These are phyloP conservation scores for Scomber scombrus DNA, from an alignment of 2,113 vertebrate species.

Conservation along the genomic window DNA sequence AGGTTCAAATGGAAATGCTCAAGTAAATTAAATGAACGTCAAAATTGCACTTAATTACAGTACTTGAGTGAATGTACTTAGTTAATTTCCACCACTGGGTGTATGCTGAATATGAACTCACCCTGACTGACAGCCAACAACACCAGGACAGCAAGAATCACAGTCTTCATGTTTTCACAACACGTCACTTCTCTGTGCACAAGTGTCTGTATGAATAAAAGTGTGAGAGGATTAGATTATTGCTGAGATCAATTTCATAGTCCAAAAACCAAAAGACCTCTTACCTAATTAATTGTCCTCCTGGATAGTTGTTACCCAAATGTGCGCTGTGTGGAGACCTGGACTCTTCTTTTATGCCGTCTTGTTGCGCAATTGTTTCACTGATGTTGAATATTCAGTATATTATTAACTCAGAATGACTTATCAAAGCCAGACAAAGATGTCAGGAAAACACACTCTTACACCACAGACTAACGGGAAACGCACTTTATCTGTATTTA, in stretches of 20 bases:
- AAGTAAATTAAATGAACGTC: too few relatives aligned
- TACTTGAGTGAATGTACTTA: too few relatives aligned
- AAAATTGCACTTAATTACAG: too few relatives aligned
- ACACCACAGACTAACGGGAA: too few relatives aligned
- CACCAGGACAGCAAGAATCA: conserved; percentile 27
- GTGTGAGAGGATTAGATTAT: conserved; percentile 3
- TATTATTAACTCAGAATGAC: conserved; percentile 17
- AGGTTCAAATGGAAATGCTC: too few relatives aligned
- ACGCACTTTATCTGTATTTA: too few relatives aligned
- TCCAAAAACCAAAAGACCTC: not conserved
- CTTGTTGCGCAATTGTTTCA: not conserved
- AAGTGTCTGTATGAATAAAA: not conserved
- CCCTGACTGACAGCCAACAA: conserved; percentile 42
- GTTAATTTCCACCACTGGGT: too few relatives aligned
- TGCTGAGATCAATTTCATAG: not conserved
- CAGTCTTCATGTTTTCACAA: conserved; percentile 48
- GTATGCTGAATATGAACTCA: conserved; percentile 17
- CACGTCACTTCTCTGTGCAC: not conserved
- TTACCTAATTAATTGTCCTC: not conserved
- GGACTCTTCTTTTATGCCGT: conserved; percentile 6
- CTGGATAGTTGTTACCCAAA: not conserved
- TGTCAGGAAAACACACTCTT: not conserved
- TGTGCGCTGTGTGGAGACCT: too few relatives aligned
- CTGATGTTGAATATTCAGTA: not conserved
- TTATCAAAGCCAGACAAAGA: not conserved